Conservation (phyloP, 2,113 vertebrate species). For the Centrocercus urophasianus region DNA sequence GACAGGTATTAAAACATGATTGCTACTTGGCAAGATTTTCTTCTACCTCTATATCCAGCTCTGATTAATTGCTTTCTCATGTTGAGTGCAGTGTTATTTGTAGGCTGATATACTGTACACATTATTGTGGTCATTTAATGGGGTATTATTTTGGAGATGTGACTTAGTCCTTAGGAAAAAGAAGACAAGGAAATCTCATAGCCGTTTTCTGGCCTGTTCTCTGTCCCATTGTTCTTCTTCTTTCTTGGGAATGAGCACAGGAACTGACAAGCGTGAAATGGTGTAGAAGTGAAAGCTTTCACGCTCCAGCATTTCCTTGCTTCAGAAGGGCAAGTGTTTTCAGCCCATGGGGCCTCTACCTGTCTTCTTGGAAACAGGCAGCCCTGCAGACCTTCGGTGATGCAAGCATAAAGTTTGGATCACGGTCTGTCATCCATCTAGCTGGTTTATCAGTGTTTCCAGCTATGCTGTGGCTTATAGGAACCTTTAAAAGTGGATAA, state of each 20-base stretch:
- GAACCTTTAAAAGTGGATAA: background rate
- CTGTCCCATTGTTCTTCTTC: background rate
- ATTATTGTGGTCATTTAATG: background rate
- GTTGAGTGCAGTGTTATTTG: constrained; percentile 16
- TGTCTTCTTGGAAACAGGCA: constrained; percentile 30
- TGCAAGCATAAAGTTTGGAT: background rate
- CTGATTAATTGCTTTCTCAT: constrained; percentile 50
- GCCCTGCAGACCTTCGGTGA: background rate
- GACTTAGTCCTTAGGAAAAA: constrained; percentile 16
- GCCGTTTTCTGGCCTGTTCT: constrained; percentile 20
- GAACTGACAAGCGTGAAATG: background rate
- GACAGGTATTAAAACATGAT: constrained; percentile 55
- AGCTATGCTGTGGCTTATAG: background rate
- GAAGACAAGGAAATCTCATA: background rate
- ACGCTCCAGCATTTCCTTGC: background rate
- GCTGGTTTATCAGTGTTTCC: background rate
- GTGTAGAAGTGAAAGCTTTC: background rate
- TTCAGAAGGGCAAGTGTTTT: background rate
- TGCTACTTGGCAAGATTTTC: constrained; percentile 47
- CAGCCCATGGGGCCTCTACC: background rate
- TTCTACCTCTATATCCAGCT: constrained; percentile 30
- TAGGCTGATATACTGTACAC: constrained; percentile 6
- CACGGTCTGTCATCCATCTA: background rate
- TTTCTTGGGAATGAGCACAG: background rate
- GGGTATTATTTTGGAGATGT: background rate